Percentiles rank a stretch among this genome's conserved stretches.
These are phyloP conservation scores for Phalera bucephala DNA, from an alignment of 2,888 invertebrate species.

Conservation along the genomic window DNA sequence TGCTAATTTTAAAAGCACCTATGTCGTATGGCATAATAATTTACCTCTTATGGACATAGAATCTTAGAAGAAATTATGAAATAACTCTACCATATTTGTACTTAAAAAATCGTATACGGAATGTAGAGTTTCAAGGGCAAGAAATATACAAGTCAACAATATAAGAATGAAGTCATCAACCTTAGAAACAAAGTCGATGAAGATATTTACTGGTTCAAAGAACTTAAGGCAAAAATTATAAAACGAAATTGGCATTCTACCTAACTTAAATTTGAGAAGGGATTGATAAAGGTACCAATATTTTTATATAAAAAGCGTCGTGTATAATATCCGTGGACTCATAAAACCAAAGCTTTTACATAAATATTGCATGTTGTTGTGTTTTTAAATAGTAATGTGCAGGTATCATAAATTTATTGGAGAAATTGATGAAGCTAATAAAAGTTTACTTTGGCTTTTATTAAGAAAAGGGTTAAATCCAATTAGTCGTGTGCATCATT, in stretches of 20 bases:
- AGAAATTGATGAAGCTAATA: too few species aligned
- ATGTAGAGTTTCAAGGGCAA: too few species aligned
- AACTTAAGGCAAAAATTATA: neutral
- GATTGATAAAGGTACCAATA: too few species aligned
- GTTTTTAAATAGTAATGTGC: too few species aligned
- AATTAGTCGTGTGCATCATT: too few species aligned
- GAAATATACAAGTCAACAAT: too few species aligned
- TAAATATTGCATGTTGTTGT: neutral
- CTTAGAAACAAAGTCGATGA: neutral
- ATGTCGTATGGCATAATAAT: neutral
- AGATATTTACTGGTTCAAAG: neutral
- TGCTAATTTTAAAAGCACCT: slow-evolving; percentile 2
- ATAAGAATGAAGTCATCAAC: too few species aligned
- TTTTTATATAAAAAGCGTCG: neutral
- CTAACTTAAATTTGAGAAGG: neutral
- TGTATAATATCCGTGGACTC: neutral
- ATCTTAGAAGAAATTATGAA: neutral
- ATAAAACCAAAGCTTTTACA: neutral
- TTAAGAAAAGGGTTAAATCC: too few species aligned
- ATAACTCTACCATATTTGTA: too few species aligned
- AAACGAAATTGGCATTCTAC: neutral
- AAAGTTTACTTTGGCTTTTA: too few species aligned
- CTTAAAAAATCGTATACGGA: too few species aligned
- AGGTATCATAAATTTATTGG: too few species aligned
- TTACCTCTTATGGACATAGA: neutral